Percentiles rank a stretch among this genome's conserved stretches.
phyloP scores from a whole-genome alignment of 2,888 invertebrate species.

The Selenia dentaria region DNA sequence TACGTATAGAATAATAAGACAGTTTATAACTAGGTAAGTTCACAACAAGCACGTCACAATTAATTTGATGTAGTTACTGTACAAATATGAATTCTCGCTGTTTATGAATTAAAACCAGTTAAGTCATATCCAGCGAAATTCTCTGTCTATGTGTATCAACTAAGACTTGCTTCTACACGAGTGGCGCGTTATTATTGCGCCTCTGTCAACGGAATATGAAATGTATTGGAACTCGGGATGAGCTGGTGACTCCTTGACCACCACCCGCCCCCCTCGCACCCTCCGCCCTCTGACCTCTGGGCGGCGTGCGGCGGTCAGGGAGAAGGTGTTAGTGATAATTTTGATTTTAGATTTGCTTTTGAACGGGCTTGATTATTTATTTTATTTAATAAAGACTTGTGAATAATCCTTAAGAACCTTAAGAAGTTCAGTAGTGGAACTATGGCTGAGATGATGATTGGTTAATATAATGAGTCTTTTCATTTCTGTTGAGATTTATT shows the following conservation, averaged over 20 bases:
- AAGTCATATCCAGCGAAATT: conserved; percentile 39
- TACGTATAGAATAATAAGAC: too few relatives aligned
- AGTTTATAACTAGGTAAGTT: too few relatives aligned
- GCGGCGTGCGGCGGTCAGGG: conserved; percentile 63
- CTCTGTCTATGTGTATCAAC: conserved; percentile 55
- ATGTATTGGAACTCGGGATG: conserved; percentile 82
- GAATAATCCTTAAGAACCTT: too few relatives aligned
- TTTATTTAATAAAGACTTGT: neutral
- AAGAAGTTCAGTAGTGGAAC: too few relatives aligned
- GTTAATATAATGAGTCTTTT: too few relatives aligned
- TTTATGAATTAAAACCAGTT: too few relatives aligned
- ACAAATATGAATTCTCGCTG: too few relatives aligned
- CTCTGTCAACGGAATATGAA: conserved; percentile 85
- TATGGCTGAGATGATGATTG: too few relatives aligned
- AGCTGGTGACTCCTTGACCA: conserved; percentile 72
- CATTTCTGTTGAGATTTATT: too few relatives aligned
- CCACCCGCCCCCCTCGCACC: conserved; percentile 54
- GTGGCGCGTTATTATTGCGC: conserved; percentile 81
- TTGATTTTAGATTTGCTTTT: conserved; percentile 16
- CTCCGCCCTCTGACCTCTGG: conserved; percentile 64
- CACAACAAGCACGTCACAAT: too few relatives aligned
- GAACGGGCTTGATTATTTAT: neutral
- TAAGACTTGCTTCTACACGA: conserved; percentile 78
- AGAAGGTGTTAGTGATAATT: conserved; percentile 42
- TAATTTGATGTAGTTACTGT: too few relatives aligned